phyloP scores from a whole-genome alignment of 2,113 vertebrate genomes.

The Nothobranchius kuhntae region DNA sequence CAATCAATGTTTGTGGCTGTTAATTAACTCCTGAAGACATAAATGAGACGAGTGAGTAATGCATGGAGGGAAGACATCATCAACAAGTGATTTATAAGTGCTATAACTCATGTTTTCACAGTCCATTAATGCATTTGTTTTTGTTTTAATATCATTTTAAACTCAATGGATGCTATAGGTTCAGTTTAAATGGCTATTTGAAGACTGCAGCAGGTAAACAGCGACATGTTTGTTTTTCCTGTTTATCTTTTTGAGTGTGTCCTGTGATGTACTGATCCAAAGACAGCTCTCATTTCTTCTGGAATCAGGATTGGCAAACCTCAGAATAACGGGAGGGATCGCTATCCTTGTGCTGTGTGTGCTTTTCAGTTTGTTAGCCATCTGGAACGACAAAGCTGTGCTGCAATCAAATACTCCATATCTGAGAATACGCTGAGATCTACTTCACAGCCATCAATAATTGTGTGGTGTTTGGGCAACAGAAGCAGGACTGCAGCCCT shows the following conservation, averaged over 20 bases:
- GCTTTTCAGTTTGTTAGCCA: conserved; percentile 39
- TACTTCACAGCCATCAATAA: conserved; percentile 49
- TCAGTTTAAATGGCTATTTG: background rate
- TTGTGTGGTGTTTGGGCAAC: conserved; percentile 34
- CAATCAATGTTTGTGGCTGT: conserved; percentile 45
- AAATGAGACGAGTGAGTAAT: conserved; percentile 1
- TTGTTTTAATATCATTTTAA: background rate
- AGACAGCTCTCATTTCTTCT: conserved; percentile 59
- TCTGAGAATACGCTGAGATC: conserved; percentile 55
- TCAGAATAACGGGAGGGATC: conserved; percentile 33
- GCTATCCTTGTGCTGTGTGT: conserved; percentile 34
- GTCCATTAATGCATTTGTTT: background rate
- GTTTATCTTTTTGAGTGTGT: conserved; percentile 32
- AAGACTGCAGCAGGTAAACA: background rate
- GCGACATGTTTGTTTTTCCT: conserved; percentile 32
- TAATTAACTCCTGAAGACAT: conserved; percentile 33
- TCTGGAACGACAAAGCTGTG: conserved; percentile 49
- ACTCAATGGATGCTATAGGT: background rate
- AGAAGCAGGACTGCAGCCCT: conserved; percentile 38
- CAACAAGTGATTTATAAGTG: conserved; percentile 11
- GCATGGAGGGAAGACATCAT: background rate
- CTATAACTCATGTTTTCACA: background rate
- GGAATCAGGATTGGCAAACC: conserved; percentile 44
- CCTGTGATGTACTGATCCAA: conserved; percentile 48
- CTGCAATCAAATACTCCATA: conserved; percentile 56